Evolutionary conservation across 2,888 invertebrate species (phyloP).

Genomic region (Drosophila neonasuta): DNA sequence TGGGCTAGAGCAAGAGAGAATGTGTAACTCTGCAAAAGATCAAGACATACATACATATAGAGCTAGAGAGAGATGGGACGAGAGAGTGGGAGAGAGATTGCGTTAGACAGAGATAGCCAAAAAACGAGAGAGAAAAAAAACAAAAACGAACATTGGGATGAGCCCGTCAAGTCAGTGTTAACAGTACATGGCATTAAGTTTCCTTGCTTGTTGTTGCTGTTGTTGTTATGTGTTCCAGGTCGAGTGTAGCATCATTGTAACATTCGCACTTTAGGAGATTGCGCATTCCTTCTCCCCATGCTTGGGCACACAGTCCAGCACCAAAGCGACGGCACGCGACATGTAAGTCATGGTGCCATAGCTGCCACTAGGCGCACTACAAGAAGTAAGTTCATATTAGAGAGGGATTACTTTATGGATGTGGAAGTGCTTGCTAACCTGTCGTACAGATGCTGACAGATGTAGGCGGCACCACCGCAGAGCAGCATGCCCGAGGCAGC

Average conservation of each 20-base stretch:
- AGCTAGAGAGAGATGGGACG: constrained; percentile 23
- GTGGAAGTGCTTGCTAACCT: constrained; percentile 64
- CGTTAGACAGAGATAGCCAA: constrained; percentile 21
- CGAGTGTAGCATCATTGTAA: constrained; percentile 19
- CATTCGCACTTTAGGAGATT: constrained; percentile 84
- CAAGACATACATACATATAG: constrained; percentile 18
- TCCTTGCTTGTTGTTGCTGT: constrained; percentile 21
- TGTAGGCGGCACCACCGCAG: constrained; percentile 96
- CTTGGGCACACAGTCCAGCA: constrained; percentile 89
- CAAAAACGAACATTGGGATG: not conserved
- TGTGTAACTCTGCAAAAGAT: not conserved
- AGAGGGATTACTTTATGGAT: not conserved
- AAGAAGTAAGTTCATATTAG: not conserved
- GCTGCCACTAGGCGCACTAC: constrained; percentile 96
- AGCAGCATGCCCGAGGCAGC: constrained; percentile 86
- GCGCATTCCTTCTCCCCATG: constrained; percentile 92
- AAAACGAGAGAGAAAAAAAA: constrained; percentile 13
- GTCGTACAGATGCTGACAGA: constrained; percentile 98
- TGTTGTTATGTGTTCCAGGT: constrained; percentile 37
- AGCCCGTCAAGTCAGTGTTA: constrained; percentile 26
- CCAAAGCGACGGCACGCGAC: constrained; percentile 90
- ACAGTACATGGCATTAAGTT: constrained; percentile 60
- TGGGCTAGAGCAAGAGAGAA: constrained; percentile 18
- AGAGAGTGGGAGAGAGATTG: constrained; percentile 28
- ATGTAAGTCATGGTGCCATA: constrained; percentile 99